phyloP scores from a whole-genome alignment of 1,140 invertebrate species.

The Drosophila baimaii region DNA sequence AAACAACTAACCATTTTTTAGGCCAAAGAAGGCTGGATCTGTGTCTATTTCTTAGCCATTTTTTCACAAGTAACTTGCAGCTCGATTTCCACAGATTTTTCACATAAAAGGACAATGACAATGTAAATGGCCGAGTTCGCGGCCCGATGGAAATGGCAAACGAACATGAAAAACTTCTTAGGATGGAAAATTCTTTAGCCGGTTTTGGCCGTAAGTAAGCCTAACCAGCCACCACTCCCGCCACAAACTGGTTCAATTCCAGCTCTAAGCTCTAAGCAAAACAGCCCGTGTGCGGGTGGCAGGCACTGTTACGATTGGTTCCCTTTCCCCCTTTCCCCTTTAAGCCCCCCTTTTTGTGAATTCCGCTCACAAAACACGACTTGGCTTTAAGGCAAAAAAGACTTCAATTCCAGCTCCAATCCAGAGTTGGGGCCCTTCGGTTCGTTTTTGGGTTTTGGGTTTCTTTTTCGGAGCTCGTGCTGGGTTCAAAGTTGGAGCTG shows the following conservation, averaged over 20 bases:
- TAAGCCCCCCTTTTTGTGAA: background rate
- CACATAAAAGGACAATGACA: conserved; percentile 57
- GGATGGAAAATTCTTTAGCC: conserved; percentile 73
- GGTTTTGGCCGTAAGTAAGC: conserved; percentile 57
- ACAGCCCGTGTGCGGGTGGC: conserved; percentile 64
- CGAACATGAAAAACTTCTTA: conserved; percentile 76
- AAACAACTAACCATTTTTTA: too few relatives aligned
- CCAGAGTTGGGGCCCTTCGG: conserved; percentile 51
- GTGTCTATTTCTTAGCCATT: background rate
- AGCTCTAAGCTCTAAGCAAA: conserved; percentile 19
- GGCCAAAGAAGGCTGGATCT: background rate
- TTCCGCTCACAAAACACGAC: conserved; percentile 51
- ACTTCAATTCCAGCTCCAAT: conserved; percentile 30
- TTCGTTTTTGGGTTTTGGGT: conserved; percentile 5
- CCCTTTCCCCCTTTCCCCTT: background rate
- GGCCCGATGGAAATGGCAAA: conserved; percentile 65
- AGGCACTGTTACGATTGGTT: conserved; percentile 26
- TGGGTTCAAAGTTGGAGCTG: conserved; percentile 62
- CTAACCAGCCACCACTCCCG: conserved; percentile 67
- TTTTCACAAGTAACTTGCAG: background rate
- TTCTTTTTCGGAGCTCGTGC: conserved; percentile 62
- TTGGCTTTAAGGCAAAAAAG: conserved; percentile 34
- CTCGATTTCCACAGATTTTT: background rate
- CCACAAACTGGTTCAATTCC: conserved; percentile 71
- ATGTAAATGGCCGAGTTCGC: conserved; percentile 19